Evolutionary conservation across 2,113 vertebrate species (phyloP).

Genomic region (Lota lota): DNA sequence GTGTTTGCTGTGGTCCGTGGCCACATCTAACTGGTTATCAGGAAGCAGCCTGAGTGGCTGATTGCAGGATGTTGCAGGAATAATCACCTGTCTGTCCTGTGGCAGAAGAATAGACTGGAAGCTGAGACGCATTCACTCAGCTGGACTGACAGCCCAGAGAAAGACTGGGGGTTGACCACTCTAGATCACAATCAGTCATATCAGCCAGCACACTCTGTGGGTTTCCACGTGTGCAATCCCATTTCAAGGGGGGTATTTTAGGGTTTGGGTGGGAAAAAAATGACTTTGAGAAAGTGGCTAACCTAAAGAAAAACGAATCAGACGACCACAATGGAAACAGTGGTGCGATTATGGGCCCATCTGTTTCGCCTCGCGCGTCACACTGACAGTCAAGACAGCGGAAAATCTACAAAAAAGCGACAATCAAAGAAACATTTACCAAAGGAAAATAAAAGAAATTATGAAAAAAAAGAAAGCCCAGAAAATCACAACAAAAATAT

Average conservation of each 20-base stretch:
- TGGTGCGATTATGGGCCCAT: too few species aligned
- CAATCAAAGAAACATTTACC: too few species aligned
- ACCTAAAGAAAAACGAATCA: constrained; percentile 39
- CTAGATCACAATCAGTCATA: constrained; percentile 65
- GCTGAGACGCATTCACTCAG: constrained; percentile 42
- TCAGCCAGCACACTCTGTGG: constrained; percentile 49
- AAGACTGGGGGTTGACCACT: constrained; percentile 53
- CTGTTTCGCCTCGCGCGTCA: too few species aligned
- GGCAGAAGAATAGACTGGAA: constrained; percentile 55
- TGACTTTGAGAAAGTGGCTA: constrained; percentile 26
- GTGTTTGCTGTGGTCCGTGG: constrained; percentile 18
- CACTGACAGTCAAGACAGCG: too few species aligned
- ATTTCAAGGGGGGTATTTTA: constrained; percentile 14
- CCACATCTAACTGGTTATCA: constrained; percentile 60
- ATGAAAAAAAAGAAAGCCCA: too few species aligned
- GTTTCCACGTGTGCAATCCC: constrained; percentile 45
- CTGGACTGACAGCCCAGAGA: constrained; percentile 50
- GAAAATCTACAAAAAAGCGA: too few species aligned
- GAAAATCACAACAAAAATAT: too few species aligned
- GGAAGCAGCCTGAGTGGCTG: constrained; percentile 36
- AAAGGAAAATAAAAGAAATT: too few species aligned
- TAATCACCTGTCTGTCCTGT: constrained; percentile 53
- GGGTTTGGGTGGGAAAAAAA: constrained; percentile 28
- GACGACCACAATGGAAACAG: constrained; percentile 3
- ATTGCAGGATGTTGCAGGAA: constrained; percentile 35